A percentile compares a stretch with the other conserved stretches of the same genome.
Conservation (phyloP, 2,113 vertebrate species). For the Reinhardtius hippoglossoides region DNA sequence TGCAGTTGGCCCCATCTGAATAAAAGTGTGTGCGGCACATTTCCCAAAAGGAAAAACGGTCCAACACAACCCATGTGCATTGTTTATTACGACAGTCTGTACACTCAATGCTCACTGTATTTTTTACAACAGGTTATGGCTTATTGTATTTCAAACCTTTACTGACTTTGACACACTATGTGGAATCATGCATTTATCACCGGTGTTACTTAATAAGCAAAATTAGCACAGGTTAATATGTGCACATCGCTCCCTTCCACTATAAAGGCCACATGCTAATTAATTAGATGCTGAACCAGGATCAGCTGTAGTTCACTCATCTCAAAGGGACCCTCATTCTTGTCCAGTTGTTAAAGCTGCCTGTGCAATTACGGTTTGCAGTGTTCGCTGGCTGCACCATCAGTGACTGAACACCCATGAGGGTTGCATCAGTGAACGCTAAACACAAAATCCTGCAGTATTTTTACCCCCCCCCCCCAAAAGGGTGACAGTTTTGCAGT, state of each 20-base stretch:
- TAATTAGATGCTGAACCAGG: slow-evolving; percentile 57
- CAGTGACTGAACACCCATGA: background rate
- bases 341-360: slow-evolving; percentile 18
- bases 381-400: background rate
- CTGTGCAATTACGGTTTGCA: slow-evolving; percentile 25
- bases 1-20: slow-evolving; percentile 27
- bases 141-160: background rate
- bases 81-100: background rate
- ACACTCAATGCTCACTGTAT: background rate
- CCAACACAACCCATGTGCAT: slow-evolving; percentile 10
- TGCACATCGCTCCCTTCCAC: background rate
- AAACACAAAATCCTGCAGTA: background rate
- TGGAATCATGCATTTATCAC: too few relatives aligned
- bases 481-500: background rate
- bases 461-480: too few relatives aligned
- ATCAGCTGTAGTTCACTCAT: slow-evolving; percentile 2
- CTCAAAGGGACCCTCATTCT: slow-evolving; percentile 16
- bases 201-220: background rate
- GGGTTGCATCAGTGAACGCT: slow-evolving; percentile 2
- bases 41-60: slow-evolving; percentile 38
- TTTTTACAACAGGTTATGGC: background rate
- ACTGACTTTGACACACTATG: too few relatives aligned
- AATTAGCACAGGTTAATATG: background rate
- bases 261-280: slow-evolving; percentile 43
- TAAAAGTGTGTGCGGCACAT: slow-evolving; percentile 16